Evolutionary conservation across 2,888 invertebrate genomes (phyloP).

Genomic region (Eilema sororculum): DNA sequence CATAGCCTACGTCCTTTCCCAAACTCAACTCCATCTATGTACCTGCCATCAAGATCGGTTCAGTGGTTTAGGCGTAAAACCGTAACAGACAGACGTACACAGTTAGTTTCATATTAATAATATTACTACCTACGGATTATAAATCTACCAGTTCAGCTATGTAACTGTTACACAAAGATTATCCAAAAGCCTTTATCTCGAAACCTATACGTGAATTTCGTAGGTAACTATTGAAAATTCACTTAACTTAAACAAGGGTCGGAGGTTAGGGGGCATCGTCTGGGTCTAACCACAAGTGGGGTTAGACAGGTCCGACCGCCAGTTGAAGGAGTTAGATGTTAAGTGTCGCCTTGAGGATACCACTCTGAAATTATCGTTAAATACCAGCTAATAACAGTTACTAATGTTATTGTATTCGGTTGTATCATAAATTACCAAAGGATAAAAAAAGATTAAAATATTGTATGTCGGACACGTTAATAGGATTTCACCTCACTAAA

Average conservation of each 20-base stretch:
- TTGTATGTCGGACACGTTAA: too few relatives aligned
- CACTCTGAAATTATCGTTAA: neutral
- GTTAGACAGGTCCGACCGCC: constrained; percentile 17
- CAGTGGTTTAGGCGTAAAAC: too few relatives aligned
- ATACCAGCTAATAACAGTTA: neutral
- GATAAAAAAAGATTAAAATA: too few relatives aligned
- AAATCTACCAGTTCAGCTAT: too few relatives aligned
- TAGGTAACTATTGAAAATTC: constrained; percentile 10
- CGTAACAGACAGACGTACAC: too few relatives aligned
- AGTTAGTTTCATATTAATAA: too few relatives aligned
- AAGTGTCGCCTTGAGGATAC: neutral
- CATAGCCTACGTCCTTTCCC: too few relatives aligned
- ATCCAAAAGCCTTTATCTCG: neutral
- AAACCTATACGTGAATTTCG: neutral
- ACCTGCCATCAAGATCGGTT: too few relatives aligned
- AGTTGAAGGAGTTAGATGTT: constrained; percentile 8
- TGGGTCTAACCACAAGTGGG: constrained; percentile 13
- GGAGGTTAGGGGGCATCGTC: constrained; percentile 5
- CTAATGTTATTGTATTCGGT: neutral
- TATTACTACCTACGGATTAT: too few relatives aligned
- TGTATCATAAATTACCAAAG: too few relatives aligned
- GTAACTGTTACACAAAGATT: neutral
- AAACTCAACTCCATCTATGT: too few relatives aligned
- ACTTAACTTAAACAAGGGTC: constrained; percentile 12
- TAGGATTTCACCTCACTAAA: too few relatives aligned